Percentiles rank a stretch among this genome's conserved stretches.
Conservation (phyloP, 2,888 invertebrate genomes). For the Ceraclea dissimilis region DNA sequence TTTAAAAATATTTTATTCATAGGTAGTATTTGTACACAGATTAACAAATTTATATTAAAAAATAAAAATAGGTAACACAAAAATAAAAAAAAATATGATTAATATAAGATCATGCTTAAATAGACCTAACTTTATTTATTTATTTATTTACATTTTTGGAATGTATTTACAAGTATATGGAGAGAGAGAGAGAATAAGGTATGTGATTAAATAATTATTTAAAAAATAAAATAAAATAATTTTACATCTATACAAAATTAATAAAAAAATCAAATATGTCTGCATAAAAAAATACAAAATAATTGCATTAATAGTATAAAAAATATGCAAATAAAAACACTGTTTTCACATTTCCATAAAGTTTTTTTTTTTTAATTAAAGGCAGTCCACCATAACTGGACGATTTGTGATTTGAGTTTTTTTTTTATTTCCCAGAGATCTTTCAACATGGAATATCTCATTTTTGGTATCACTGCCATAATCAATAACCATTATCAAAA, state of each 20-base stretch:
- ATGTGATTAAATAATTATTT: background rate
- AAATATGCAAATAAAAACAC: no score
- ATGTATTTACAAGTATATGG: slow-evolving; percentile 24
- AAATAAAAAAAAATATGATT: background rate
- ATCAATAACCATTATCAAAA: background rate
- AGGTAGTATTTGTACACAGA: background rate
- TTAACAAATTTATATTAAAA: background rate
- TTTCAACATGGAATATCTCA: no score
- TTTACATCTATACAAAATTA: background rate
- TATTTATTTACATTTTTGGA: slow-evolving; percentile 18
- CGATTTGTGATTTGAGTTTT: no score
- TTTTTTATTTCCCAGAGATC: no score
- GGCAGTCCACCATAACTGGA: no score
- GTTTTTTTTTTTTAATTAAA: no score
- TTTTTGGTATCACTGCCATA: no score
- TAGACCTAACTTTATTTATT: background rate
- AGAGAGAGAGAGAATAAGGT: slow-evolving; percentile 11
- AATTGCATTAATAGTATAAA: no score
- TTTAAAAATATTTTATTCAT: no score
- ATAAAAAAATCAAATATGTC: background rate
- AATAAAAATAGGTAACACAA: background rate
- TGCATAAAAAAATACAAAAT: no score
- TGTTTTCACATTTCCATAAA: no score
- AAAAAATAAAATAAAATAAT: background rate
- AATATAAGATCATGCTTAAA: background rate